These are phyloP conservation scores for Drosophila leontia DNA, from an alignment of 1,140 invertebrate species.

Conservation along the genomic window DNA sequence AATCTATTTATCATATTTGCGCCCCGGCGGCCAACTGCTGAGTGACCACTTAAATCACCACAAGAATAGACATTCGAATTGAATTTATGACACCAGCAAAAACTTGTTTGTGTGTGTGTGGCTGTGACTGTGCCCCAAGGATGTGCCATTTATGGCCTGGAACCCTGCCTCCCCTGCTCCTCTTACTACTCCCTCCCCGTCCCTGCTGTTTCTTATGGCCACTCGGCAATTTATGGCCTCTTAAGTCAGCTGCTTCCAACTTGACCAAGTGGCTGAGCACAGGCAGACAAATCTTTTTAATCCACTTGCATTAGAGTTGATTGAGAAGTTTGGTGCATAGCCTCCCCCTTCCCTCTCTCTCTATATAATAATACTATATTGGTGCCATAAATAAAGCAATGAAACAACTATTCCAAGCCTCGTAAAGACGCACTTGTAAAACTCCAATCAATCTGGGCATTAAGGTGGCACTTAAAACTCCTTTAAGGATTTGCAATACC, in stretches of 20 bases:
- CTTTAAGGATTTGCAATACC: background rate
- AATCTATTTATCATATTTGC: constrained; percentile 84
- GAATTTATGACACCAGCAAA: constrained; percentile 78
- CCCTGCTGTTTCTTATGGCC: constrained; percentile 60
- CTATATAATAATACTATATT: constrained; percentile 1
- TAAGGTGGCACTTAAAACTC: constrained; percentile 2
- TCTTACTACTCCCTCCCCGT: background rate
- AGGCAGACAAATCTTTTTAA: constrained; percentile 60
- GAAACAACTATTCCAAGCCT: constrained; percentile 23
- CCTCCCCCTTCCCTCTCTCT: background rate
- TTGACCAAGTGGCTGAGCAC: constrained; percentile 30
- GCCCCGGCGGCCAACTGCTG: constrained; percentile 49
- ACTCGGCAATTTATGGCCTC: constrained; percentile 70
- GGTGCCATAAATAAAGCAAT: constrained; percentile 41
- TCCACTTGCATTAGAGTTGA: constrained; percentile 61
- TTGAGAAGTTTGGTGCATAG: constrained; percentile 49
- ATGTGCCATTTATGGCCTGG: constrained; percentile 67
- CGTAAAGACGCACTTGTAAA: constrained; percentile 30
- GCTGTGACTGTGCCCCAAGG: constrained; percentile 41
- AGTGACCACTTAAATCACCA: constrained; percentile 83
- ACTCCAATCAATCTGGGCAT: constrained; percentile 35
- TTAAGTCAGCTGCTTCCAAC: constrained; percentile 67
- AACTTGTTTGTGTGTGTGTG: constrained; percentile 41
- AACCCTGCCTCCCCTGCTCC: background rate
- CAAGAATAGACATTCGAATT: constrained; percentile 82